Evolutionary conservation across 1,140 invertebrate species (phyloP).

Genomic region (Cydia fagiglandana): DNA sequence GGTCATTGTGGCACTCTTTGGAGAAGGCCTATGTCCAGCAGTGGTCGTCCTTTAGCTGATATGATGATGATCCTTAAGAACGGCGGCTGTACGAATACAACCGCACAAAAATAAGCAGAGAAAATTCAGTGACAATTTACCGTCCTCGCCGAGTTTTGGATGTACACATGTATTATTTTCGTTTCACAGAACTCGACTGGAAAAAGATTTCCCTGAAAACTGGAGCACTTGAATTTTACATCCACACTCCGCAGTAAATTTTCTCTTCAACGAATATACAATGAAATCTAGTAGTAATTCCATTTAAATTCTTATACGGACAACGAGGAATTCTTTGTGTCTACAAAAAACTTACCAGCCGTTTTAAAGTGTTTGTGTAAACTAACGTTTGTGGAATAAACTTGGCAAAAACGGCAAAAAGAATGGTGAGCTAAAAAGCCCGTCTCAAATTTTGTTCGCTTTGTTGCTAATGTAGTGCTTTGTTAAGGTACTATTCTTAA

Average conservation of each 20-base stretch:
- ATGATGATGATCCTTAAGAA: too few species aligned
- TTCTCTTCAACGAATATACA: neutral
- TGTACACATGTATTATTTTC: neutral
- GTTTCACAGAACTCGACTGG: neutral
- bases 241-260: conserved; percentile 1
- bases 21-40: too few species aligned
- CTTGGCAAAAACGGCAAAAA: neutral
- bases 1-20: too few species aligned
- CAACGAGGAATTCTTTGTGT: neutral
- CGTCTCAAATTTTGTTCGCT: neutral
- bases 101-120: too few species aligned
- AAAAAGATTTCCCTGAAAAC: neutral
- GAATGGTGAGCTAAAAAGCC: neutral
- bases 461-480: conserved; percentile 1
- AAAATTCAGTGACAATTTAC: neutral
- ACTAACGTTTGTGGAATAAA: neutral
- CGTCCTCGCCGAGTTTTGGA: neutral
- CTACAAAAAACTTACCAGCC: neutral
- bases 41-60: too few species aligned
- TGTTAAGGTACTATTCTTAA: neutral
- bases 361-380: neutral
- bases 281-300: neutral
- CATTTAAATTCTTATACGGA: conserved; percentile 4
- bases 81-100: too few species aligned
- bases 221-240: conserved; percentile 14